Evolutionary conservation across 1,140 invertebrate genomes (phyloP), one percentile per base, ranked within the genome.

Genomic region (Drosophila grimshawi): DNA sequence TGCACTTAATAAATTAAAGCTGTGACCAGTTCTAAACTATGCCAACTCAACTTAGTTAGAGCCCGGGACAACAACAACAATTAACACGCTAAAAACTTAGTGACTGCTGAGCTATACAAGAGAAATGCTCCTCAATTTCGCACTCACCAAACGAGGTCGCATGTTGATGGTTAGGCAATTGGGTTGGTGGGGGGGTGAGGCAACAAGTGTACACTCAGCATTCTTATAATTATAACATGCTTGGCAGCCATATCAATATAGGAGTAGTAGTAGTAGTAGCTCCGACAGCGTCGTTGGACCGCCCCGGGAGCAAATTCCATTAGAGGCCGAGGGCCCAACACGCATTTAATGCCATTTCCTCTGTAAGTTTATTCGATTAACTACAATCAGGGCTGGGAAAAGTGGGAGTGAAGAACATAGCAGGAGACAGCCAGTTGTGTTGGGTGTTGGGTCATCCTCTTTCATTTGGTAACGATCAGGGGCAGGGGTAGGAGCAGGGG

Each of bases 161-260:
- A 41, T n/a, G 32, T 45, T 51, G 19, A 19, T 19, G 19, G 19
- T 8, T 11, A n/a, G 27, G 64, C 27, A 43, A 45, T 33, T 45
- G 29, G 41, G 57, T n/a, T n/a, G 48, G 33, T 46, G 19, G 19
- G 2, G 1, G 19, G 19, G 19, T 19, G 19, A 19, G 19, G 19
- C 19, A 19, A 63, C 53, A 77, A 78, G 76, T 69, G 78, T 78
- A 86, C 73, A 70, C 79, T 86, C 83, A 81, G 68, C 82, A 80
- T 82, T 86, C 83, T 86, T 86, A 86, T 86, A 86, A 86, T 86
- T 86, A 86, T 86, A 88, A 77, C 82, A 73, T 88, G 82, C 83
- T 88, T 76, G 76, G 81, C 79, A 88, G 69, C 81, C 81, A 86
- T 86, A 86, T 81, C 81, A 86, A 86, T 86, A 86, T 66, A 8